phyloP scores from a whole-genome alignment of 2,888 invertebrate genomes.

The Linnaemya tessellans region DNA sequence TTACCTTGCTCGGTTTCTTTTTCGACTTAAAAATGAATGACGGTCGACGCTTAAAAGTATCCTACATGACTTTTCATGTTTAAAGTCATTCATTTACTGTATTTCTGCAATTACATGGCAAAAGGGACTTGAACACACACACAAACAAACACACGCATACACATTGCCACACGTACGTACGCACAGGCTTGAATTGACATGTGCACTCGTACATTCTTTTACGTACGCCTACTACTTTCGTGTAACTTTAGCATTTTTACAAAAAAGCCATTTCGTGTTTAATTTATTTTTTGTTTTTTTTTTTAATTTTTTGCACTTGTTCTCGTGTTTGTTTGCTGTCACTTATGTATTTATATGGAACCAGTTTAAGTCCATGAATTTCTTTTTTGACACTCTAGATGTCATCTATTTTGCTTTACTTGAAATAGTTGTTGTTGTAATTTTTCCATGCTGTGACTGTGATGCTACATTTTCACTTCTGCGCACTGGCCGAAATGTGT shows the following conservation, averaged over 20 bases:
- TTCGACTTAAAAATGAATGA: slow-evolving; percentile 41
- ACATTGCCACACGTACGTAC: neutral
- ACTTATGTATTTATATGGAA: slow-evolving; percentile 8
- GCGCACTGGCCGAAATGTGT: slow-evolving; percentile 48
- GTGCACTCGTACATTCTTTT: neutral
- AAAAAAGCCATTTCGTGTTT: neutral
- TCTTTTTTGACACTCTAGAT: slow-evolving; percentile 66
- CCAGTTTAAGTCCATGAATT: slow-evolving; percentile 60
- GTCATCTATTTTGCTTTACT: slow-evolving; percentile 51
- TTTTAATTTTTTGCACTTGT: slow-evolving; percentile 2
- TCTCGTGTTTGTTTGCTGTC: slow-evolving; percentile 28
- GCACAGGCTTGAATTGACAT: neutral
- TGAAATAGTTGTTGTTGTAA: slow-evolving; percentile 12
- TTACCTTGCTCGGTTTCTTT: slow-evolving; percentile 29
- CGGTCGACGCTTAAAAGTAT: slow-evolving; percentile 42
- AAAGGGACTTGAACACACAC: neutral
- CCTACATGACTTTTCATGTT: slow-evolving; percentile 37
- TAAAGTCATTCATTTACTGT: slow-evolving; percentile 35
- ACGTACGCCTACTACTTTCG: slow-evolving; percentile 50
- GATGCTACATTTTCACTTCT: slow-evolving; percentile 52
- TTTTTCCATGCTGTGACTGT: neutral
- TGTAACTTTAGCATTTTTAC: slow-evolving; percentile 28
- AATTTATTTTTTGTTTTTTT: neutral
- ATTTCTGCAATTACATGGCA: neutral
- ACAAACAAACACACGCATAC: neutral